A percentile compares a stretch with the other conserved stretches of the same genome.
phyloP scores from a whole-genome alignment of 1,140 invertebrate genomes.

The Bombus confusus region DNA sequence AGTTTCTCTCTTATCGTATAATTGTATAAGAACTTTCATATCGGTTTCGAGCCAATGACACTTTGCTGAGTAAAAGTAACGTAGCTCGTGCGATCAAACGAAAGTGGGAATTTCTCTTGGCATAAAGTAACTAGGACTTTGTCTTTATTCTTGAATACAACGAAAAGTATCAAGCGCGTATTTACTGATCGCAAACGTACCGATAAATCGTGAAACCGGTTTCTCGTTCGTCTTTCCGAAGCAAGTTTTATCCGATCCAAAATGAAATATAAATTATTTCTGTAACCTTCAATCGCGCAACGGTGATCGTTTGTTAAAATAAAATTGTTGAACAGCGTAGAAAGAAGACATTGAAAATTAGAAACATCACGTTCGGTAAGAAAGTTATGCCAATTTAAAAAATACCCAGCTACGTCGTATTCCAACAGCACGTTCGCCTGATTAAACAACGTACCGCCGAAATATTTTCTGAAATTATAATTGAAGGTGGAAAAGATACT shows the following conservation, averaged over 20 bases:
- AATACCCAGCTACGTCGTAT: not conserved
- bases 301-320: too few species aligned
- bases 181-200: too few species aligned
- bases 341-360: too few species aligned
- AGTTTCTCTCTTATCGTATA: not conserved
- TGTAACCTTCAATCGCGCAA: too few species aligned
- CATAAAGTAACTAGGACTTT: not conserved
- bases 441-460: not conserved
- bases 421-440: not conserved
- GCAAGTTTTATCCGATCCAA: not conserved
- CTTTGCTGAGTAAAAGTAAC: not conserved
- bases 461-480: not conserved
- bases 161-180: not conserved
- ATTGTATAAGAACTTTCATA: not conserved
- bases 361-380: too few species aligned
- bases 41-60: not conserved
- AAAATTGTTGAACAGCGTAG: too few species aligned
- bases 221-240: not conserved
- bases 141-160: not conserved
- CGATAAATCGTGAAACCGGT: too few species aligned
- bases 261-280: too few species aligned
- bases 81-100: not conserved
- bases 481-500: not conserved
- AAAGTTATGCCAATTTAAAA: not conserved
- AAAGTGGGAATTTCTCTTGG: too few species aligned